Evolutionary conservation across 2,888 invertebrate genomes (phyloP), one percentile per base, ranked within the genome.

Genomic region (Invenusta paracnida): DNA sequence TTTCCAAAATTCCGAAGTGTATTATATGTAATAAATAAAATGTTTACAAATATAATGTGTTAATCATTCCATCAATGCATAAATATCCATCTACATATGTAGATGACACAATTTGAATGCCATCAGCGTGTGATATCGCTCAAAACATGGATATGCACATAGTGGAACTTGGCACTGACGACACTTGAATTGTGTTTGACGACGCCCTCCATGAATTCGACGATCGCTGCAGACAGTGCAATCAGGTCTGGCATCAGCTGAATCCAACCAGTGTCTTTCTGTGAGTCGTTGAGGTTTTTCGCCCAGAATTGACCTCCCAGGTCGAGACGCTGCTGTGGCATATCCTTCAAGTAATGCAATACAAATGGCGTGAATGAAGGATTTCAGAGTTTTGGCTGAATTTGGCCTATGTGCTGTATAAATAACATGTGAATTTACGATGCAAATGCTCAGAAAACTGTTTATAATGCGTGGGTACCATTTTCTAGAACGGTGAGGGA

Each of bases 141-240:
- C 79, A 79, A 79, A 79, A 79, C 79, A 79, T 79, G 79, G 79
- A 79, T 79, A 27, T 25, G 79, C 79, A 79, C 79, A 27, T 79
- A 79, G n/a, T 79, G 79, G 79, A 79, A 79, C 79, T 79, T 27
- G 2, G 28, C 79, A 79, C 28, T 79, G 79, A 79, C 28, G n/a
- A 79, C 79, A 79, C 79, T 79, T 79, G 28, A 11, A 79, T 25
- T 79, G 79, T 79, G 79, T 79, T 79, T 79, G 79, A 25, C 79
- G 5, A 23, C n/a, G 79, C 23, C 79, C 79, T 23, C 79, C 79
- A 23, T 23, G 25, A 25, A 79, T 79, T 79, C n/a, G 23, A 27
- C n/a, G 79, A 27, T 79, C 79, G 28, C 79, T 79, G 79, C 79
- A 79, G 28, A 79, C 79, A 25, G 25, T 79, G 28, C 79, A 79